Evolutionary conservation across 2,797 vertebrate genomes (phyloP), one percentile per base, ranked within the genome.

Genomic region (Mormyrops boulengeri): DNA sequence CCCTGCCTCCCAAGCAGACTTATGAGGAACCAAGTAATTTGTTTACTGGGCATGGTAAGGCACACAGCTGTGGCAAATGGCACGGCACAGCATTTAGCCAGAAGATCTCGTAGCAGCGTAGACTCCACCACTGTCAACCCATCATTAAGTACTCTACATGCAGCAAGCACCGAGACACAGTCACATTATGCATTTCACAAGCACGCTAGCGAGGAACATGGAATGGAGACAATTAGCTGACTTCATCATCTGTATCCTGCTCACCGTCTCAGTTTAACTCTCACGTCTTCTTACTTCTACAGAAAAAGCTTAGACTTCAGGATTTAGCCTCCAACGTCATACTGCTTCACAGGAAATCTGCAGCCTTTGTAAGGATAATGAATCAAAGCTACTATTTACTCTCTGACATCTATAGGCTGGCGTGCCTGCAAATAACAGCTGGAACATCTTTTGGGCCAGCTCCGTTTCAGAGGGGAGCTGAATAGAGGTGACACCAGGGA

Each of bases 1-100:
- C 11, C 50, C 52, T 4, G 87, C 41, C 38, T 49, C 57, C 55
- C 87, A 88, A 4, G 34, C 17, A 12, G n/a, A 88, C 19, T 49
- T 22, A 88, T 49, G 55, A 9, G 85, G 88, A 91, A 84, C 80
- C 53, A 85, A 69, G 85, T 89, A 90, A 90, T 87, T 91, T n/a
- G 90, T 90, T 88, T 88, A 89, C 89, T 60, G 87, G 90, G 87
- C 88, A 66, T 87, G 85, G 87, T 90, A 90, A 90, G 88, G 66
- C 88, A 73, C 88, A 87, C 69, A 88, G 88, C 89, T 87, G 90
- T 87, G 60, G 87, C 82, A 91, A 88, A 88, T 87, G 69, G 87
- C 87, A 91, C 66, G 53, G 60, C 49, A 62, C 50, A 87, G 91
- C 41, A 88, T 5, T 62, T 49, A 88, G 82, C 49, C n/a, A 82